Conservation (phyloP, 2,888 invertebrate genomes). For the Trachelus troglodyta region DNA sequence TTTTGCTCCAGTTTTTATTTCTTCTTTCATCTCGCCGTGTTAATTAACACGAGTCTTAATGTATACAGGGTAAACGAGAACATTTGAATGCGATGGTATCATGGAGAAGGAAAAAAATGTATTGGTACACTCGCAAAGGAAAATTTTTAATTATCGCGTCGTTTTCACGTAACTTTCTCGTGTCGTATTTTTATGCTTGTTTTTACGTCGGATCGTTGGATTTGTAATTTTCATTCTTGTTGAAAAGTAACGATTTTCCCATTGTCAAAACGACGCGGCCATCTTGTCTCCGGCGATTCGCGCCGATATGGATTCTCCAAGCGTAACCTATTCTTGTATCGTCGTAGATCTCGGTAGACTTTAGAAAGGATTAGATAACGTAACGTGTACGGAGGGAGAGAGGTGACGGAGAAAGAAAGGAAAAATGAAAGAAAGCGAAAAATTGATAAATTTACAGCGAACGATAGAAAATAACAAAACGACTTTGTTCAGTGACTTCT, state of each 20-base stretch:
- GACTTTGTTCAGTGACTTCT: not conserved
- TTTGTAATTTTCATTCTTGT: not conserved
- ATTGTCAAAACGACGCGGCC: not conserved
- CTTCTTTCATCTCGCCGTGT: not conserved
- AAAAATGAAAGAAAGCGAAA: not conserved
- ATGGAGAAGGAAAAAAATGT: not conserved
- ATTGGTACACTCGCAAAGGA: not conserved
- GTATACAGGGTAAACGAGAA: not conserved
- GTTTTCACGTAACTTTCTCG: too few relatives aligned
- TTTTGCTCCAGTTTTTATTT: not conserved
- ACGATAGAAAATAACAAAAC: not conserved
- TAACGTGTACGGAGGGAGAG: not conserved
- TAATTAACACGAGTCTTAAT: not conserved
- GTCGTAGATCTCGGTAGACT: constrained; percentile 9
- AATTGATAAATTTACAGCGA: not conserved
- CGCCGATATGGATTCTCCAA: constrained; percentile 6
- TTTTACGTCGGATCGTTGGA: not conserved
- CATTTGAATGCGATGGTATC: not conserved
- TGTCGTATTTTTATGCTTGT: not conserved
- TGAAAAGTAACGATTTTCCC: not conserved
- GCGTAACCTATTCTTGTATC: constrained; percentile 28
- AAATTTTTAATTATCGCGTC: not conserved
- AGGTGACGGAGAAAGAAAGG: not conserved
- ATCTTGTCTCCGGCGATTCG: not conserved
- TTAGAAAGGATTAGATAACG: not conserved